Evolutionary conservation across 2,113 vertebrate genomes (phyloP), one percentile per base, ranked within the genome.

Genomic region (Erythrolamprus reginae): DNA sequence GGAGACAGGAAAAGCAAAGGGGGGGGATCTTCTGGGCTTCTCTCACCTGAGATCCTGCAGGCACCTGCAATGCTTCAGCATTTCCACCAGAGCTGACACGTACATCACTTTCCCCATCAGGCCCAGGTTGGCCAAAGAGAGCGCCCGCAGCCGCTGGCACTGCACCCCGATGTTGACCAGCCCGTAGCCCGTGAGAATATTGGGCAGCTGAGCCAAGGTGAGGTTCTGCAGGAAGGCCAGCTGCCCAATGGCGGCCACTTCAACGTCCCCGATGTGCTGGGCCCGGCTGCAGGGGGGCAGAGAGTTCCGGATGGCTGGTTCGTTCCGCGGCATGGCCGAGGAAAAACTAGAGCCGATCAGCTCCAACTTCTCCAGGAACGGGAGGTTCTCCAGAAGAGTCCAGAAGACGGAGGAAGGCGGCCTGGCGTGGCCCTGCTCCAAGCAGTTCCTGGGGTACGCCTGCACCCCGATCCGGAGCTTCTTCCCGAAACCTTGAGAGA

Each of bases 1-100:
- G 26, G 12, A 24, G 26, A 2, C 86, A 86, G 0, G 4, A 50
- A 91, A 50, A 24, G 42, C 52, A 15, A 28, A 2, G 56, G 56
- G 56, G 0, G 3, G 51, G 53, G 15, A n/a, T 7, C 21, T 21
- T 21, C 26, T 1, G 2, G 0, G 86, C 86, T 88, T 92, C n/a
- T 92, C 98, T 98, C 94, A 99, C 99, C 99, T 98, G 96, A 99
- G 98, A 95, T 99, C 98, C 93, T 96, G 97, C 84, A 99, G 97
- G 89, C 97, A 98, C 77, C 92, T 97, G 96, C 98, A 99, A 95
- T 98, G 97, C 89, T 96, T 97, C 77, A 99, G 97, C 92, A 98
- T 97, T 93, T 99, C 98, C 88, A 98, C 95, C 83, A 99, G 97
- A 84, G 98, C 98, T 0, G 98, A 94, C 82, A 95, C 97, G 95